Evolutionary conservation across 2,797 vertebrate genomes (phyloP), one percentile per base, ranked within the genome.

Genomic region (Sebastes iracundus): DNA sequence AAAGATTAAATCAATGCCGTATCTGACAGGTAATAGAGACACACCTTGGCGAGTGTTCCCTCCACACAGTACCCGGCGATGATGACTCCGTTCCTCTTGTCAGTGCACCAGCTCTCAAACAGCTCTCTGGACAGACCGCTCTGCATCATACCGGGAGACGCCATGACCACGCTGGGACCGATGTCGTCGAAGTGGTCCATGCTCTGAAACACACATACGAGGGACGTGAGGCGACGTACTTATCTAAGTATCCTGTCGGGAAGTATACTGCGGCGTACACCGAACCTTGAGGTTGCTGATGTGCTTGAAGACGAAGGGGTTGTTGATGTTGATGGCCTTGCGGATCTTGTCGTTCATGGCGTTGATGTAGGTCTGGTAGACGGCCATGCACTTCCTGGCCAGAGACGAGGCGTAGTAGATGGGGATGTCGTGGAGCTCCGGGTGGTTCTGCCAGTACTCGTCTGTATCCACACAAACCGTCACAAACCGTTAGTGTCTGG

Each of bases 111-210:
- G 93, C 98, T 99, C 90, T 99, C 98, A 83, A 99, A 99, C 69
- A 99, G 87, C 93, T 99, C 98, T 71, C 98, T 95, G 88, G 98
- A 99, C 4, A 99, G 94, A 1, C 98, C 98, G 3, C 98, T 99
- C 92, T 99, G 98, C 97, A 99, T 99, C 98, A 99, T 99, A 71
- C 98, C 98, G 0, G 98, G 98, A 46, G 97, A 99, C 6, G 98
- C 98, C 98, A 99, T 99, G 58, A 99, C 98, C 66, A 99, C 97
- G 4, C 98, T 99, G 8, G 98, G 98, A 1, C 97, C 98, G 13
- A 99, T 99, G 92, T 99, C 98, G 71, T 99, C 98, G 61, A 99
- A 99, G 87, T 99, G 98, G 90, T 99, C 98, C 98, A 99, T 99
- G 81, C 99, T 99, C 98, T 99, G 90, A 33, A 9, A 46, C 23